Conservation (phyloP, 2,797 vertebrate species). For the Schizopygopsis malacanthus region DNA sequence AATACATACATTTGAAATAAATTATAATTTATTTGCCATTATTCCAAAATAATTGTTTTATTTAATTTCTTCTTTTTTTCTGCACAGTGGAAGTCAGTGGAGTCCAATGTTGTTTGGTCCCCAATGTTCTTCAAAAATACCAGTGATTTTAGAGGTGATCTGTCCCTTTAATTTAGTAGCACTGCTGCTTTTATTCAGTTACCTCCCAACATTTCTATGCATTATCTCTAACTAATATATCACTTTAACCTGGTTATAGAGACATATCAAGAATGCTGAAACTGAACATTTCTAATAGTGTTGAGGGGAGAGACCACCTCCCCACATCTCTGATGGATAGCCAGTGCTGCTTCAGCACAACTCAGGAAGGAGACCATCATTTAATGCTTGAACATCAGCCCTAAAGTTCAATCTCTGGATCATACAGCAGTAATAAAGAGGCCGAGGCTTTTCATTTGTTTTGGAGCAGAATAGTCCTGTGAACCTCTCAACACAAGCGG, state of each 20-base stretch:
- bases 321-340: slow-evolving; percentile 46
- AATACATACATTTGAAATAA: background rate
- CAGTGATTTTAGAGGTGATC: background rate
- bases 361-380: slow-evolving; percentile 39
- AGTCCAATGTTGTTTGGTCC: background rate
- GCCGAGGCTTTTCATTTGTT: slow-evolving; percentile 38
- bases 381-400: slow-evolving; percentile 39
- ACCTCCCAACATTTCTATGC: background rate
- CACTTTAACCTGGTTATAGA: slow-evolving; percentile 27
- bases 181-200: background rate
- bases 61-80: background rate
- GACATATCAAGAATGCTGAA: slow-evolving; percentile 49
- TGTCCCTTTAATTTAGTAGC: background rate
- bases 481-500: background rate
- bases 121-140: background rate
- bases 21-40: background rate
- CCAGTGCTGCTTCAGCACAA: slow-evolving; percentile 52
- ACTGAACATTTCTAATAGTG: slow-evolving; percentile 30
- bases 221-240: slow-evolving; percentile 23
- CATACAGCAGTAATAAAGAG: slow-evolving; percentile 36
- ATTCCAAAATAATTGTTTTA: background rate
- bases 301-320: slow-evolving; percentile 27
- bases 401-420: slow-evolving; percentile 25
- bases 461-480: background rate
- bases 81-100: background rate